phyloP scores from a whole-genome alignment of 53 echinoderm and acorn worm species.

The Echinarachnius parma region DNA sequence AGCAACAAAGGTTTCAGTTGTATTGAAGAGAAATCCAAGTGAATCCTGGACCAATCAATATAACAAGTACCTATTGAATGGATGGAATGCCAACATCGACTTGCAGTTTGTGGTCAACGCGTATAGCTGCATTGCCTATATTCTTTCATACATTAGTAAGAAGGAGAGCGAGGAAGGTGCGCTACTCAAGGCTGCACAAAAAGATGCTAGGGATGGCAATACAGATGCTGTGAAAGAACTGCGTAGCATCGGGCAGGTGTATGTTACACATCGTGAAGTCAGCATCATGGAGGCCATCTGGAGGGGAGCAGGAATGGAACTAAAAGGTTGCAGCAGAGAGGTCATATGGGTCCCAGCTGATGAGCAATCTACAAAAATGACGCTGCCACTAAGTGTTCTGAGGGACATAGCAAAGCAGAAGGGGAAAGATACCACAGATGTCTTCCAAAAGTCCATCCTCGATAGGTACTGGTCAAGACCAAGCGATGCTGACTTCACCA shows the following conservation, averaged over 20 bases:
- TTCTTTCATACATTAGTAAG: slow-evolving; percentile 13
- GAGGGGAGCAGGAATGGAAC: slow-evolving; percentile 17
- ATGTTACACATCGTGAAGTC: slow-evolving; percentile 37
- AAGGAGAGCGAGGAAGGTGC: slow-evolving; percentile 24
- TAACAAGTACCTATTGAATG: slow-evolving; percentile 8
- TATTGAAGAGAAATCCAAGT: slow-evolving; percentile 19
- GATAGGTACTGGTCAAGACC: slow-evolving; percentile 27
- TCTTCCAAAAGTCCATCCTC: slow-evolving; percentile 11
- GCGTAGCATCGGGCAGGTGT: slow-evolving; percentile 28
- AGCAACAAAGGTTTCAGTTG: slow-evolving; percentile 22
- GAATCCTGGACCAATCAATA: slow-evolving; percentile 29
- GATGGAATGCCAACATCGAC: slow-evolving; percentile 48
- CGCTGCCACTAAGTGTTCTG: slow-evolving; percentile 9
- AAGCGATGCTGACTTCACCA: not conserved
- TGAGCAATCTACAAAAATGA: slow-evolving; percentile 18
- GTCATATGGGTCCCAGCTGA: slow-evolving; percentile 26
- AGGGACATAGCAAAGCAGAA: slow-evolving; percentile 23
- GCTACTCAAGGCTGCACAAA: slow-evolving; percentile 23
- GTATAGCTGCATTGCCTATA: slow-evolving; percentile 40
- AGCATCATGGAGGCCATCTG: slow-evolving; percentile 44
- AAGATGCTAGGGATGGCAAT: slow-evolving; percentile 33
- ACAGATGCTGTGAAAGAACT: slow-evolving; percentile 20
- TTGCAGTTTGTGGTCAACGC: slow-evolving; percentile 12
- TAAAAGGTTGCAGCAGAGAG: slow-evolving; percentile 23
- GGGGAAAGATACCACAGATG: slow-evolving; percentile 14